Conservation (phyloP, 2,113 vertebrate species). For the Coreoperca whiteheadi region DNA sequence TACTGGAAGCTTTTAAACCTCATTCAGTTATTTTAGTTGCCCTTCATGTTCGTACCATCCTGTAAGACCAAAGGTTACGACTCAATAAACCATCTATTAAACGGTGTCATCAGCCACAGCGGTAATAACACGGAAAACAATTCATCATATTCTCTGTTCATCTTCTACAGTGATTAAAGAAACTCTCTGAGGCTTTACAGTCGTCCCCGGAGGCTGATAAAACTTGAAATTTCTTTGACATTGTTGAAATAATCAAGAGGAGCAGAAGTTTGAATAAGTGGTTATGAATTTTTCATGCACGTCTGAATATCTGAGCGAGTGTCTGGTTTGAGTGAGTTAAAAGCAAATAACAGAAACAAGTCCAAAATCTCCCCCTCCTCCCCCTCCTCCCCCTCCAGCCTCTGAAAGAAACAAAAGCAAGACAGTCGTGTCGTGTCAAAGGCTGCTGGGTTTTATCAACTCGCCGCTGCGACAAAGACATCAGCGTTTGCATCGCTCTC, state of each 20-base stretch:
- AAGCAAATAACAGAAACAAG: conserved; percentile 55
- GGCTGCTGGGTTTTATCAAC: conserved; percentile 37
- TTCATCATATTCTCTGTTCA: not conserved
- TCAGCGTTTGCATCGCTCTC: conserved; percentile 28
- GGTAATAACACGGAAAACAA: not conserved
- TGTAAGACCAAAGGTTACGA: not conserved
- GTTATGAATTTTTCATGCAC: conserved; percentile 50
- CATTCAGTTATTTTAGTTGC: not conserved
- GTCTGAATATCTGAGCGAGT: conserved; percentile 40
- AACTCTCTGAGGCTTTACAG: not conserved
- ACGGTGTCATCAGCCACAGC: not conserved
- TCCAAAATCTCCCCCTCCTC: not conserved
- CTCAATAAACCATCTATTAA: not conserved
- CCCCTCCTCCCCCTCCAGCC: not conserved
- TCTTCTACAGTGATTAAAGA: not conserved
- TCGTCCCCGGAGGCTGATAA: not conserved
- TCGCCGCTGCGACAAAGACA: conserved; percentile 22
- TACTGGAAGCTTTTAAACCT: not conserved
- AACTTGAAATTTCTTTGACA: conserved; percentile 19
- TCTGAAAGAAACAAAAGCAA: conserved; percentile 38
- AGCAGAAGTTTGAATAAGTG: conserved; percentile 52
- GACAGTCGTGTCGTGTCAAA: conserved; percentile 33
- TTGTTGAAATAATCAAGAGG: conserved; percentile 46
- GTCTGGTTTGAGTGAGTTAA: conserved; percentile 44
- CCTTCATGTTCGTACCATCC: not conserved